phyloP scores from a whole-genome alignment of 2,113 vertebrate genomes.

The Phrynocephalus versicolor region DNA sequence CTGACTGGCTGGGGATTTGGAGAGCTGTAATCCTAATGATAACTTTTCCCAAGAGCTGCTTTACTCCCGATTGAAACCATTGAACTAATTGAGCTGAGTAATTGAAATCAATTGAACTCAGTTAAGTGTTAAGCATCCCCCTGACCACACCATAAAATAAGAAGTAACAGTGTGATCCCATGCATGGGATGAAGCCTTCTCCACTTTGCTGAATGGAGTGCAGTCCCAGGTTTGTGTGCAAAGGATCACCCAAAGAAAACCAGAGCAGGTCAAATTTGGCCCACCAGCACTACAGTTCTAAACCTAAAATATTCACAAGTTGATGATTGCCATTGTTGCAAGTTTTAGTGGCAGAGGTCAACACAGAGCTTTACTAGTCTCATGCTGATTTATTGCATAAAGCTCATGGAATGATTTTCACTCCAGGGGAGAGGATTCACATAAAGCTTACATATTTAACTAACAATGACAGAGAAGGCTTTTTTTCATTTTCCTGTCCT shows the following conservation, averaged over 20 bases:
- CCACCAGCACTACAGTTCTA: not conserved
- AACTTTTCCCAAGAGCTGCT: not conserved
- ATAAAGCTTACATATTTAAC: conserved; percentile 2
- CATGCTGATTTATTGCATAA: conserved; percentile 10
- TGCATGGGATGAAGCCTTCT: not conserved
- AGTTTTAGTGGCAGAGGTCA: not conserved
- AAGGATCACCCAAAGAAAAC: not conserved
- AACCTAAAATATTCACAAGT: not conserved
- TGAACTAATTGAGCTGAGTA: not conserved
- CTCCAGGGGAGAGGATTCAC: not conserved
- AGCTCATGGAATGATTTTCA: not conserved
- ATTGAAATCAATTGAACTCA: not conserved
- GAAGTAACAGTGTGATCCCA: not conserved
- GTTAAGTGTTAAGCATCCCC: not conserved
- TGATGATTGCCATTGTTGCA: not conserved
- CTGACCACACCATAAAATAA: not conserved
- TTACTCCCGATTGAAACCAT: not conserved
- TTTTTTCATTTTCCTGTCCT: too few species aligned
- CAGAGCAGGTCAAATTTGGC: not conserved
- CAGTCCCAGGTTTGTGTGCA: not conserved
- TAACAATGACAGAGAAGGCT: not conserved
- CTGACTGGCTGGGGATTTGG: too few species aligned
- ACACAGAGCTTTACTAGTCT: not conserved
- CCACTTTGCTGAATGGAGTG: not conserved
- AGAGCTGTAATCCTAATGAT: too few species aligned